phyloP scores from a whole-genome alignment of 2,888 invertebrate species.

The Tyria jacobaeae region DNA sequence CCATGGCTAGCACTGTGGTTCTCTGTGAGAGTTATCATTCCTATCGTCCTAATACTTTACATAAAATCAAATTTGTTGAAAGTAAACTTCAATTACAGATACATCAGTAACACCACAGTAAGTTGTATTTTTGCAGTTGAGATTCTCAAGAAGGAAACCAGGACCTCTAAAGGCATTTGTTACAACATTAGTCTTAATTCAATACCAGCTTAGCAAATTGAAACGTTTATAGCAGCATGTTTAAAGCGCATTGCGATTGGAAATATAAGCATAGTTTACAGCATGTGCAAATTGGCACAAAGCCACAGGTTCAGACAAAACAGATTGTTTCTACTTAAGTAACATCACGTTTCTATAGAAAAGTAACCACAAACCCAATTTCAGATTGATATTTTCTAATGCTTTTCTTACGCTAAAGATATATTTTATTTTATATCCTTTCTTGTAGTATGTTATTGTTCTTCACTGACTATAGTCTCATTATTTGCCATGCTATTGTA shows the following conservation, averaged over 20 bases:
- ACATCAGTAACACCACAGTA: not conserved
- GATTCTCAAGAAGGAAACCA: not conserved
- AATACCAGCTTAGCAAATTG: not conserved
- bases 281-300: conserved; percentile 15
- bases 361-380: conserved; percentile 16
- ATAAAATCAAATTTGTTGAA: not conserved
- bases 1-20: not conserved
- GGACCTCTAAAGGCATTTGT: too few relatives aligned
- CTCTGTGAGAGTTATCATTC: not conserved
- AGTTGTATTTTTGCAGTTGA: not conserved
- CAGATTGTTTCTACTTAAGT: conserved; percentile 16
- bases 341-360: conserved; percentile 18
- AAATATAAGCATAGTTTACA: conserved; percentile 14
- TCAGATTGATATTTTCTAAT: conserved; percentile 3
- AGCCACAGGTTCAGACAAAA: conserved; percentile 18
- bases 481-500: not conserved
- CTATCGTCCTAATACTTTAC: too few relatives aligned
- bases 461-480: not conserved
- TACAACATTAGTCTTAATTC: not conserved
- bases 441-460: not conserved
- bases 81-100: not conserved
- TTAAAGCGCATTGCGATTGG: conserved; percentile 8
- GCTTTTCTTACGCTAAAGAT: not conserved
- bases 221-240: not conserved
- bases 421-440: not conserved